phyloP scores from a whole-genome alignment of 2,797 vertebrate genomes.

The Periparus ater region DNA sequence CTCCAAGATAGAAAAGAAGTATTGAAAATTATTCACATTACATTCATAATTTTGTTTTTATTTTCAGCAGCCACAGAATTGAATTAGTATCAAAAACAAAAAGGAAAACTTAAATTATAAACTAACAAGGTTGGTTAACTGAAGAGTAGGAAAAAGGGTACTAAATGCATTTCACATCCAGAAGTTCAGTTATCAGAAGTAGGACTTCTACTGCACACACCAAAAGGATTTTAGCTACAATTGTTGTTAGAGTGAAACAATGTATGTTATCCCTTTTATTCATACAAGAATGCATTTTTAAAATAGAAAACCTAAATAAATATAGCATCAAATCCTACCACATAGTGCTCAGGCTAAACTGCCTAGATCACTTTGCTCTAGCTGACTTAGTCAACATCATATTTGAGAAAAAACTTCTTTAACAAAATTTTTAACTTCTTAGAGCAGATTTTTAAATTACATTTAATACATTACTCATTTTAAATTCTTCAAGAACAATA shows the following conservation, averaged over 20 bases:
- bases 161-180: background rate
- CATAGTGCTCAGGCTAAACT: background rate
- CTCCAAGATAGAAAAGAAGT: background rate
- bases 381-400: background rate
- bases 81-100: background rate
- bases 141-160: background rate
- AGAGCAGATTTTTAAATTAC: background rate
- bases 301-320: background rate
- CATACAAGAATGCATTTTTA: background rate
- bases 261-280: background rate
- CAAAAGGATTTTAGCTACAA: background rate
- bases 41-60: background rate
- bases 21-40: background rate
- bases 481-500: background rate
- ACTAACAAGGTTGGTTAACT: background rate
- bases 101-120: background rate
- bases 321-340: background rate
- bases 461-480: background rate
- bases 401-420: background rate
- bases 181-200: background rate
- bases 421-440: background rate
- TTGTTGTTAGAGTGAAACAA: background rate
- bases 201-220: background rate
- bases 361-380: background rate
- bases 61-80: background rate